Evolutionary conservation across 1,140 invertebrate species (phyloP).

Genomic region (Eumeta japonica): DNA sequence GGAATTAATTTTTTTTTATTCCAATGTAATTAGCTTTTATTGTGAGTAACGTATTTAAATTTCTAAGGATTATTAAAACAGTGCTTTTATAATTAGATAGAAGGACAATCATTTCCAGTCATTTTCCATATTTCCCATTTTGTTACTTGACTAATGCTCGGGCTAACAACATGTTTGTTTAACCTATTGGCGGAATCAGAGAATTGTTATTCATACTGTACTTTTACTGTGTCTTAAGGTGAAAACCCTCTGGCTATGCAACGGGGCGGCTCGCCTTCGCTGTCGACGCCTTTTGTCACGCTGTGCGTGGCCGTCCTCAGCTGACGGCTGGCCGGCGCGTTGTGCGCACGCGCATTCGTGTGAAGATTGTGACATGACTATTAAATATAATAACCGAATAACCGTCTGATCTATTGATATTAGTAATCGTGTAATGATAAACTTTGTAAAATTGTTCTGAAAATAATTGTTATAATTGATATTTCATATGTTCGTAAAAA

Average conservation of each 20-base stretch:
- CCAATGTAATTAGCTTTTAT: too few species aligned
- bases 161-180: not conserved
- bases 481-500: too few species aligned
- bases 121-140: too few species aligned
- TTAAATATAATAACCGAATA: not conserved
- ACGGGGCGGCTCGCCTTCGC: constrained; percentile 25
- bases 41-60: too few species aligned
- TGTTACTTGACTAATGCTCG: too few species aligned
- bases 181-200: not conserved
- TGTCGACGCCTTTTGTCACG: constrained; percentile 26
- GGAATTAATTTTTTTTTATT: too few species aligned
- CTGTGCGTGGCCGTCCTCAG: constrained; percentile 22
- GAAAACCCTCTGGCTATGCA: constrained; percentile 50
- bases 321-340: constrained; percentile 40
- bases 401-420: constrained; percentile 6
- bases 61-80: constrained; percentile 1
- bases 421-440: constrained; percentile 4
- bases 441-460: not conserved
- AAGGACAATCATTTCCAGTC: not conserved
- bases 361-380: not conserved
- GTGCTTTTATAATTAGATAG: constrained; percentile 1
- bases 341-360: constrained; percentile 21
- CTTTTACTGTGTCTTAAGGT: constrained; percentile 24
- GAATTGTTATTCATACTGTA: too few species aligned
- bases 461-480: constrained; percentile 2